A percentile compares a stretch with the other conserved stretches of the same genome.
Conservation (phyloP, 2,113 vertebrate genomes). For the Oriolus oriolus region DNA sequence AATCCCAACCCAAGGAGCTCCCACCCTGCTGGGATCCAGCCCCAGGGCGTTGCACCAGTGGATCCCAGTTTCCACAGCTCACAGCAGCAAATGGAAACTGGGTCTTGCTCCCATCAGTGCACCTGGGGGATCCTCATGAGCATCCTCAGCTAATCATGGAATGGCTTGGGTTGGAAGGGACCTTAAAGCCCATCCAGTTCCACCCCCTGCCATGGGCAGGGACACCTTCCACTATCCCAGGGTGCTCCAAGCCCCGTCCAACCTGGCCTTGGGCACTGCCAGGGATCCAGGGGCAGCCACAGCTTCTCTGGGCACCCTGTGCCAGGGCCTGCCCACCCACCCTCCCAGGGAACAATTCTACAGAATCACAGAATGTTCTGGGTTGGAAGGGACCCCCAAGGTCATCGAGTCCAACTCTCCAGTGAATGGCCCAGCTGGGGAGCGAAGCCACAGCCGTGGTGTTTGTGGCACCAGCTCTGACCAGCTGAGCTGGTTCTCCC, state of each 20-base stretch:
- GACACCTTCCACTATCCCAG: rapidly evolving
- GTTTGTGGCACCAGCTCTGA: background rate
- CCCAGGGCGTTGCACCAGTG: background rate
- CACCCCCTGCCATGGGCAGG: too few species aligned
- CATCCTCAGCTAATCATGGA: background rate
- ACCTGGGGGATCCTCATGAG: background rate
- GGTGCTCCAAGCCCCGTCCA: rapidly evolving
- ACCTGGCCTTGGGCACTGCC: rapidly evolving
- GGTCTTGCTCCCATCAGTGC: background rate
- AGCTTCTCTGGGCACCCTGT: background rate
- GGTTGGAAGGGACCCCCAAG: background rate
- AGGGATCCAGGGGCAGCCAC: background rate
- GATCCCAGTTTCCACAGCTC: background rate
- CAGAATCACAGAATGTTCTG: background rate
- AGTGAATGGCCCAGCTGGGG: background rate
- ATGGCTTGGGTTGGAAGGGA: background rate
- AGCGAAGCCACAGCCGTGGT: rapidly evolving
- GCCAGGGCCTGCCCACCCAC: rapidly evolving
- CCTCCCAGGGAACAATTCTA: background rate
- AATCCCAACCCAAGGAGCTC: background rate
- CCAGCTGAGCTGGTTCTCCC: background rate
- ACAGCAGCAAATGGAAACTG: background rate
- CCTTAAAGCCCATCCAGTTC: rapidly evolving
- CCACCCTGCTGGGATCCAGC: background rate
- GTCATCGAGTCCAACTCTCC: rapidly evolving